phyloP scores from a whole-genome alignment of 2,797 vertebrate genomes.

The Cossypha polioptera region DNA sequence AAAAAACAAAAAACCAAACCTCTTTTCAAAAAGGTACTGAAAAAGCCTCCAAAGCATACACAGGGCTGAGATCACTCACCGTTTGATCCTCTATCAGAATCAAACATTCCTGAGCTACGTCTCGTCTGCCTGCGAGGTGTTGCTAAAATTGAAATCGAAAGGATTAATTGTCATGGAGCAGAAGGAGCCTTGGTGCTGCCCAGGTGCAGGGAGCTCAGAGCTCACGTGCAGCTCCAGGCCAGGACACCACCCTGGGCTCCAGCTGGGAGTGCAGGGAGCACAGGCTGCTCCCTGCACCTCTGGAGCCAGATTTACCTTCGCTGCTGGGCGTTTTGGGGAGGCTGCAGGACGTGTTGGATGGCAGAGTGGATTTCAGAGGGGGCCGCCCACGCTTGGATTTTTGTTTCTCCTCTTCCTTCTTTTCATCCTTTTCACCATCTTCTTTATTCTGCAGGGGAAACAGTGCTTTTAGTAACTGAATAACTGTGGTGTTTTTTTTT shows the following conservation, averaged over 20 bases:
- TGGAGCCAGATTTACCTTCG: slow-evolving; percentile 82
- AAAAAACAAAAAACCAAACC: neutral
- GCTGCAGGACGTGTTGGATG: slow-evolving; percentile 75
- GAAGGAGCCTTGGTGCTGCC: neutral
- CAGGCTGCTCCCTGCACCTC: slow-evolving; percentile 47
- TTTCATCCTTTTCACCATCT: slow-evolving; percentile 84
- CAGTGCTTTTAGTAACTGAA: neutral
- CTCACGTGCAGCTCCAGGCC: neutral
- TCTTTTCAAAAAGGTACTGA: neutral
- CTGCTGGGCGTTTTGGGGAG: slow-evolving; percentile 81
- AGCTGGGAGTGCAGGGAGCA: slow-evolving; percentile 76
- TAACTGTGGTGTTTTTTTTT: neutral
- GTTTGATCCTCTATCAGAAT: slow-evolving; percentile 83
- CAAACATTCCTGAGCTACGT: slow-evolving; percentile 82
- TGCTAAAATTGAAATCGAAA: slow-evolving; percentile 67
- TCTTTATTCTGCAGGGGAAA: slow-evolving; percentile 83
- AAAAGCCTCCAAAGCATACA: slow-evolving; percentile 14
- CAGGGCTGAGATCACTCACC: slow-evolving; percentile 68
- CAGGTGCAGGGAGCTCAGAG: neutral
- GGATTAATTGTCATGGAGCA: neutral
- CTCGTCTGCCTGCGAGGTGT: slow-evolving; percentile 79
- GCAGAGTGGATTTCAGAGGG: slow-evolving; percentile 85
- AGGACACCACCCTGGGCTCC: slow-evolving; percentile 74
- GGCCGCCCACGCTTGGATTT: slow-evolving; percentile 88
- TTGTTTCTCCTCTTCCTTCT: slow-evolving; percentile 83